phyloP scores from a whole-genome alignment of 2,888 invertebrate genomes.

The Diarsia brunnea region DNA sequence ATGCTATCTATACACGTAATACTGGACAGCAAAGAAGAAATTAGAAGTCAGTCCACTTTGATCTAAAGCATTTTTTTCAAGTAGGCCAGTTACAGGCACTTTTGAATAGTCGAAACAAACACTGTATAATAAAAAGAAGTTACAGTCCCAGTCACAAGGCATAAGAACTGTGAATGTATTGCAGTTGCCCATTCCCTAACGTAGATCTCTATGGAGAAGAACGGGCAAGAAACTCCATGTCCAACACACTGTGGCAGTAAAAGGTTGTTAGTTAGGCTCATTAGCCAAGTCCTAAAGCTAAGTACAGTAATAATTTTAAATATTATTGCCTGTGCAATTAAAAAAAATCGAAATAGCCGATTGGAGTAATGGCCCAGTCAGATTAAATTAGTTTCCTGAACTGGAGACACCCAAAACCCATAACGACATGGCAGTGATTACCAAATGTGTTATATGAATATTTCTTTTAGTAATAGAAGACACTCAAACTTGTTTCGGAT shows the following conservation, averaged over 20 bases:
- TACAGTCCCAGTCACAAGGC: no score
- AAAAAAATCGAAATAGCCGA: conserved; percentile 4
- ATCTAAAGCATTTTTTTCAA: conserved; percentile 6
- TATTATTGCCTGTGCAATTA: not conserved
- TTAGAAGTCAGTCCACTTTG: conserved; percentile 65
- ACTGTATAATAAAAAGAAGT: no score
- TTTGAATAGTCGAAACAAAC: no score
- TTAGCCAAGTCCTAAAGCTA: not conserved
- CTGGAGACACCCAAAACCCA: not conserved
- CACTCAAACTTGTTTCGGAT: conserved; percentile 29
- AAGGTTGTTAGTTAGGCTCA: no score
- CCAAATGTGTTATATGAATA: conserved; percentile 4
- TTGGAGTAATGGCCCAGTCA: not conserved
- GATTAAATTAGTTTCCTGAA: no score
- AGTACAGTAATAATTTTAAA: conserved; percentile 4
- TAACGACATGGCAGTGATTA: conserved; percentile 4
- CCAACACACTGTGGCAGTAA: no score
- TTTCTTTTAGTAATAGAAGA: conserved; percentile 19
- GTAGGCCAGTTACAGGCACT: no score
- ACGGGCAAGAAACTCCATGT: no score
- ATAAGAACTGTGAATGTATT: no score
- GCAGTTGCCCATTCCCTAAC: no score
- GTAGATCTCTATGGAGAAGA: no score
- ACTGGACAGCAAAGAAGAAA: conserved; percentile 68
- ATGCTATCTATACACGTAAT: conserved; percentile 74